These are phyloP conservation scores for Punctoribates punctum DNA, from an alignment of 2,888 invertebrate genomes.

Conservation along the genomic window DNA sequence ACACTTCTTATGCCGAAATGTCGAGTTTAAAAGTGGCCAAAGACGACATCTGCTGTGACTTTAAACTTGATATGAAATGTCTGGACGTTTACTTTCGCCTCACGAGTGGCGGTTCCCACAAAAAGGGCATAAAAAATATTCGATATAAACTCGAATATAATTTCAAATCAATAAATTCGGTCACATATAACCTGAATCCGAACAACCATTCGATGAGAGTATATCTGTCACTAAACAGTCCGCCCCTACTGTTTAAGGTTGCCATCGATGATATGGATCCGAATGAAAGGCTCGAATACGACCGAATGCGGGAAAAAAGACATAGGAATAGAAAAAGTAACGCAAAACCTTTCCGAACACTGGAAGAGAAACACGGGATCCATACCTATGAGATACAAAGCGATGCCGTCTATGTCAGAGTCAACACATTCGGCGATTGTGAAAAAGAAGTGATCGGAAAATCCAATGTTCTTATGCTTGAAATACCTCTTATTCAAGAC, in stretches of 20 bases:
- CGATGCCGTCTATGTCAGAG: neutral
- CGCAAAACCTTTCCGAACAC: neutral
- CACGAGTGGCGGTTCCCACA: neutral
- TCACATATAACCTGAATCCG: neutral
- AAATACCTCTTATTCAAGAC: neutral
- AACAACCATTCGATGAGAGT: neutral
- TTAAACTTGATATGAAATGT: neutral
- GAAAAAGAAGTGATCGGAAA: neutral
- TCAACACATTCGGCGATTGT: neutral
- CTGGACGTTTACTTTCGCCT: neutral
- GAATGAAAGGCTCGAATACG: neutral
- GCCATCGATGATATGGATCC: neutral
- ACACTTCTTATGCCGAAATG: slow-evolving; percentile 35
- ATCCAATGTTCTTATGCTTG: slow-evolving; percentile 33
- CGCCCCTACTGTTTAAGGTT: neutral
- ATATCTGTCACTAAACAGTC: neutral
- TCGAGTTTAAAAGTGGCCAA: slow-evolving; percentile 2
- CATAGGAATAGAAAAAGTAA: neutral
- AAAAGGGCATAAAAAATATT: neutral
- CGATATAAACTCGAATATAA: slow-evolving; percentile 3
- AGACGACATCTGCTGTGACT: neutral
- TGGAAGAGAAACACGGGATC: neutral
- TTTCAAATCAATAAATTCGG: neutral
- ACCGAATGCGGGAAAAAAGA: neutral
- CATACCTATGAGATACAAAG: neutral